These are phyloP conservation scores for Heliconius ethilla DNA, from an alignment of 2,888 invertebrate species.

Conservation along the genomic window DNA sequence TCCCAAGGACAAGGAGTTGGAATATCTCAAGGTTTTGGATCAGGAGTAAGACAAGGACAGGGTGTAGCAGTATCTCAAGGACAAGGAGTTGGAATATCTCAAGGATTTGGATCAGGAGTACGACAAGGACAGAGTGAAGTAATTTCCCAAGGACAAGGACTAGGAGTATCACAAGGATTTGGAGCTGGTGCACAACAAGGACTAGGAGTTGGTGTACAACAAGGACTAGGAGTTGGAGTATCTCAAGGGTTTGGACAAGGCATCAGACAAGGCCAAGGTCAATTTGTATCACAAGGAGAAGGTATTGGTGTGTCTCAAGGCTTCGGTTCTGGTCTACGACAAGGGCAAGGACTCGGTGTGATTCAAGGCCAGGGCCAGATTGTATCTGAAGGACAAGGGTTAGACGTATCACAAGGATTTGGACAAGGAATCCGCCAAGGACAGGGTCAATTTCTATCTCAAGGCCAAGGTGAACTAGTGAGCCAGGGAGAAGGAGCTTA, in stretches of 20 bases:
- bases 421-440: constrained; percentile 50
- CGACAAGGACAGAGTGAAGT: constrained; percentile 33
- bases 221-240: constrained; percentile 13
- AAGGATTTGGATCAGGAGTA: constrained; percentile 31
- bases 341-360: constrained; percentile 44
- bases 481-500: constrained; percentile 42
- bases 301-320: constrained; percentile 33
- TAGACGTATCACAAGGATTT: constrained; percentile 46
- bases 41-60: constrained; percentile 38
- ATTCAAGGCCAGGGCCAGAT: constrained; percentile 53
- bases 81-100: constrained; percentile 30
- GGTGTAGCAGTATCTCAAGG: constrained; percentile 36
- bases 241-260: constrained; percentile 28
- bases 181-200: constrained; percentile 20
- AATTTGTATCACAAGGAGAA: constrained; percentile 38
- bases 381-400: constrained; percentile 39
- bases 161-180: constrained; percentile 26
- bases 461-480: constrained; percentile 33
- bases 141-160: constrained; percentile 39
- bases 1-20: constrained; percentile 39
- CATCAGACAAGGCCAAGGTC: constrained; percentile 37
- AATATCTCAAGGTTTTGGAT: constrained; percentile 40
- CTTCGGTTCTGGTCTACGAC: constrained; percentile 29
- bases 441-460: constrained; percentile 22
- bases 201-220: not conserved